phyloP scores from a whole-genome alignment of 2,888 invertebrate genomes.

The Villa cingulata region DNA sequence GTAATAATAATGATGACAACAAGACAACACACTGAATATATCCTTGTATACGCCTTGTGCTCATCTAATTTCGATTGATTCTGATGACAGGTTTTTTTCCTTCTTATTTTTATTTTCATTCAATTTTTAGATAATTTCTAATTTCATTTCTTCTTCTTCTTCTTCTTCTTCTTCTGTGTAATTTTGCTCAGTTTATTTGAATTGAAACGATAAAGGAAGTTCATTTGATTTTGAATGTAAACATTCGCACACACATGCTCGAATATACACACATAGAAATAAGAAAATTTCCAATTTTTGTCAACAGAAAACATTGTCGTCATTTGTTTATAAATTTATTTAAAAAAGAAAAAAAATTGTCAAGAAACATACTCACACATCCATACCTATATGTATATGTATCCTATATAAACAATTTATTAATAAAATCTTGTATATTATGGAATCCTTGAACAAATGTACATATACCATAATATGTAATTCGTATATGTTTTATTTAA shows the following conservation, averaged over 20 bases:
- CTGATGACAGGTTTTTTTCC: not conserved
- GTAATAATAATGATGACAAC: no score
- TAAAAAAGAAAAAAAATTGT: no score
- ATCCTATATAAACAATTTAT: no score
- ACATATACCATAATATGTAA: not conserved
- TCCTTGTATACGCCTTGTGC: not conserved
- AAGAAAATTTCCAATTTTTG: no score
- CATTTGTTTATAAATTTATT: no score
- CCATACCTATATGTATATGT: no score
- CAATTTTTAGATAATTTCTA: no score
- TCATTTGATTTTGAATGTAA: not conserved
- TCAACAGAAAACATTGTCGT: no score
- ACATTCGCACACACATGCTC: not conserved
- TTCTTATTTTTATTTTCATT: not conserved
- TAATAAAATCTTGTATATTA: no score
- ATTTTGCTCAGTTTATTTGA: not conserved
- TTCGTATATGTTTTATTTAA: constrained; percentile 6
- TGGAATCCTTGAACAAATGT: not conserved
- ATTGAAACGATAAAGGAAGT: not conserved
- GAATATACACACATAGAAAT: not conserved
- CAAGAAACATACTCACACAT: no score
- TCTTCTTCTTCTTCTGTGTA: not conserved
- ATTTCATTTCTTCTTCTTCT: not conserved
- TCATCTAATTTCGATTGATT: not conserved
- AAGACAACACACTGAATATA: no score